These are phyloP conservation scores for Gymnogyps californianus DNA, from an alignment of 2,113 vertebrate species.

Conservation along the genomic window DNA sequence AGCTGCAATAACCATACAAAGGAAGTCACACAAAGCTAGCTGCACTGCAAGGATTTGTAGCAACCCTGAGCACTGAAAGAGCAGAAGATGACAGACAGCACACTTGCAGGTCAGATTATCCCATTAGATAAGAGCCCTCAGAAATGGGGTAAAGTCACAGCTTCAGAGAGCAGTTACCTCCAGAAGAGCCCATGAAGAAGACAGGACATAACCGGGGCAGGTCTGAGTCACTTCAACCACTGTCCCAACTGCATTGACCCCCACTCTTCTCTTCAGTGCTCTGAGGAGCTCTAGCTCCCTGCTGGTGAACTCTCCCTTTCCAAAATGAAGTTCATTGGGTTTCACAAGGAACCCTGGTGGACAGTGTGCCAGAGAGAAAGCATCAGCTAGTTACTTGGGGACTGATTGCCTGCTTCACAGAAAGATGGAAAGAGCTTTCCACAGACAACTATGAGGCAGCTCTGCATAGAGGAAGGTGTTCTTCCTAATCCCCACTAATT, in stretches of 20 bases:
- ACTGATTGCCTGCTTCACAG: not conserved
- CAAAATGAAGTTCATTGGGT: not conserved
- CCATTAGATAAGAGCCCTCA: not conserved
- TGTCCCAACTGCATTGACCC: not conserved
- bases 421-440: not conserved
- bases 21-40: conserved; percentile 12
- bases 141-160: not conserved
- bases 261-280: not conserved
- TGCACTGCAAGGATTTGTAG: not conserved
- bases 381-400: not conserved
- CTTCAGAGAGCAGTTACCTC: not conserved
- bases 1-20: not conserved
- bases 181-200: not conserved
- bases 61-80: not conserved
- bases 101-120: not conserved
- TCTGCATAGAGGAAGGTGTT: not conserved
- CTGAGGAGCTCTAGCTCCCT: not conserved
- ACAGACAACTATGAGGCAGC: not conserved
- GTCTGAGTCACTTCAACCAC: not conserved
- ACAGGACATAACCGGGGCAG: not conserved
- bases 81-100: not conserved
- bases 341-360: not conserved
- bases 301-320: not conserved
- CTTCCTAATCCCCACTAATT: not conserved
- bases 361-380: not conserved